phyloP scores from a whole-genome alignment of 2,113 vertebrate genomes.

The Australoheros scitulus region DNA sequence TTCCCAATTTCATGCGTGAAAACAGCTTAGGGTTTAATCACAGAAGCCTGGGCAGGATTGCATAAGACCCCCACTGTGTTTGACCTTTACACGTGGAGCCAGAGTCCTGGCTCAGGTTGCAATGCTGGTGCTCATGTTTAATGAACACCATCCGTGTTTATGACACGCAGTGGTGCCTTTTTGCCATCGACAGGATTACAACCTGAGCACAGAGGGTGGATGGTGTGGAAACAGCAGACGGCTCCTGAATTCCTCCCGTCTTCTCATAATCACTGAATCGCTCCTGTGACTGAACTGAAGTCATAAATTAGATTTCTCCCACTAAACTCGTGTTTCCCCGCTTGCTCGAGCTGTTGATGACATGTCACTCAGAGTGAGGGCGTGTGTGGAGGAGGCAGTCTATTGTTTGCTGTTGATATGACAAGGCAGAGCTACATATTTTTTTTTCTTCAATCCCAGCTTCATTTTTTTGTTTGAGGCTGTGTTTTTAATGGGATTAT shows the following conservation, averaged over 20 bases:
- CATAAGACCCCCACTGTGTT: neutral
- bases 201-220: neutral
- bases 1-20: neutral
- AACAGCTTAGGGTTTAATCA: neutral
- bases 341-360: slow-evolving; percentile 6
- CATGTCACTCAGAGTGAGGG: neutral
- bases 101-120: neutral
- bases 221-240: slow-evolving; percentile 12
- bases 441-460: neutral
- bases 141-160: neutral
- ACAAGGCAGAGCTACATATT: neutral
- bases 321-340: slow-evolving; percentile 54
- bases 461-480: neutral
- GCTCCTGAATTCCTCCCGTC: slow-evolving; percentile 21
- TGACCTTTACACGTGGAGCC: slow-evolving; percentile 27
- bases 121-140: slow-evolving; percentile 23
- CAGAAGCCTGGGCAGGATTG: neutral
- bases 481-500: slow-evolving; percentile 1
- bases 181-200: neutral
- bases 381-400: neutral
- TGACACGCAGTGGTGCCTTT: neutral
- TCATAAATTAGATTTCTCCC: slow-evolving; percentile 48
- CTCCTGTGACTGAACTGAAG: slow-evolving; percentile 50
- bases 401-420: slow-evolving; percentile 12
- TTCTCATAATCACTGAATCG: slow-evolving; percentile 29